These are phyloP conservation scores for Megalopta genalis DNA, from an alignment of 1,140 invertebrate genomes.

Conservation along the genomic window DNA sequence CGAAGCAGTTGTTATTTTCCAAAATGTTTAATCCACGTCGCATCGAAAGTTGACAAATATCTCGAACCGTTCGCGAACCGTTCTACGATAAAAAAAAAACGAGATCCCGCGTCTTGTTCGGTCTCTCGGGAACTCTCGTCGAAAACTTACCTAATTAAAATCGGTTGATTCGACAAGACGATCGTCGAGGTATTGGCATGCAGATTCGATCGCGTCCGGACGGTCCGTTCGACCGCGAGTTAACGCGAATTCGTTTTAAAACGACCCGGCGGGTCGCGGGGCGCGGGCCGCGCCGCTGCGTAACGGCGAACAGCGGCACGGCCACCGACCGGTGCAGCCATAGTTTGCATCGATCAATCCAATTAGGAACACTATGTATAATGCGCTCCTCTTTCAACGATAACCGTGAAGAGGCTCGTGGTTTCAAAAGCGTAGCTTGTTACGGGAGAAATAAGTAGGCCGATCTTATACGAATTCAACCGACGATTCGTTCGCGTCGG, in stretches of 20 bases:
- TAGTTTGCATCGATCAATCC: not conserved
- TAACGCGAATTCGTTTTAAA: not conserved
- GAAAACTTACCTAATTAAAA: too few relatives aligned
- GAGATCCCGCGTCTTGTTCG: too few relatives aligned
- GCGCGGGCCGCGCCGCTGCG: not conserved
- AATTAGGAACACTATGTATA: constrained; percentile 10
- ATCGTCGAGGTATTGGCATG: too few relatives aligned
- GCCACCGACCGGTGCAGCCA: not conserved
- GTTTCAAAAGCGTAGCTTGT: not conserved
- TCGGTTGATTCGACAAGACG: too few relatives aligned
- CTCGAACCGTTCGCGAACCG: too few relatives aligned
- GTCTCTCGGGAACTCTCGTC: too few relatives aligned
- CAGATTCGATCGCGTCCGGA: not conserved
- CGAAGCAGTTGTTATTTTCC: too few relatives aligned
- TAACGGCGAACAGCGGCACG: not conserved
- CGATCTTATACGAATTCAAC: not conserved
- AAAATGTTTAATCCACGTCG: too few relatives aligned
- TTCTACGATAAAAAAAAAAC: too few relatives aligned
- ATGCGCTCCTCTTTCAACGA: not conserved
- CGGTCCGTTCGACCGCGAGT: not conserved
- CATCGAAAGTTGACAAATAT: too few relatives aligned
- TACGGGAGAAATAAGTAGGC: not conserved
- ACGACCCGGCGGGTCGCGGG: too few relatives aligned
- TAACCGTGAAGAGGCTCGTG: constrained; percentile 1
- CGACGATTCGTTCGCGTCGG: not conserved